Evolutionary conservation across 2,888 invertebrate species (phyloP), one percentile per base, ranked within the genome.

Genomic region (Trilocha varians): DNA sequence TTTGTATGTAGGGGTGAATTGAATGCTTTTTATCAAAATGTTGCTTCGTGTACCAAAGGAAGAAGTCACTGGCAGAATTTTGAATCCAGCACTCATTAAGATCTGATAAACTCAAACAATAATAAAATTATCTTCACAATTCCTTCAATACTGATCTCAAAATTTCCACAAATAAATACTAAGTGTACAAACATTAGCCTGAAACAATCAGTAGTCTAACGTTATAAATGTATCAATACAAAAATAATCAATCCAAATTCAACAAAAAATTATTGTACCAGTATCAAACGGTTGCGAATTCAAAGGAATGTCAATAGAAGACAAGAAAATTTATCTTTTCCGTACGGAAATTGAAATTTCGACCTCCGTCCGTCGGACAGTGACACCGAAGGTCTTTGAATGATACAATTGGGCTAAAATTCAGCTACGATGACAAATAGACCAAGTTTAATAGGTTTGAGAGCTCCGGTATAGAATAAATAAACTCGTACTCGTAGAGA

Each of bases 281-380:
- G 53, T 48, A 54, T 52, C 66, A 58, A 53, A 57, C 58, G 57
- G 53, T 57, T 62, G 53, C 50, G 48, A 49, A 48, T 47, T 50
- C 46, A 55, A 61, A 64, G 62, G 65, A 66, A 63, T 65, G 66
- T 70, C 71, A 72, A 70, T 68, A 69, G 61, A 62, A 52, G 63
- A 62, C 62, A 60, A 58, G 63, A 62, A 66, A 75, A 72, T 74
- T 71, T 74, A 77, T 78, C 67, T 70, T 59, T 70, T 69, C 68
- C 67, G 50, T 41, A 43, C 57, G 75, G 74, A 77, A 76, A 78
- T 78, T 79, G 76, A 72, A 76, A 71, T 73, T 72, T 70, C 52
- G 59, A 64, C 66, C 65, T 63, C 60, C 59, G 52, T 53, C 47
- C 52, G 35, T 34, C 18, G 34, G 34, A 17, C 14, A 25, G 16